Base-by-base conservation (phyloP, 2,797 vertebrate genomes). In the Epinephelus coioides region DNA sequence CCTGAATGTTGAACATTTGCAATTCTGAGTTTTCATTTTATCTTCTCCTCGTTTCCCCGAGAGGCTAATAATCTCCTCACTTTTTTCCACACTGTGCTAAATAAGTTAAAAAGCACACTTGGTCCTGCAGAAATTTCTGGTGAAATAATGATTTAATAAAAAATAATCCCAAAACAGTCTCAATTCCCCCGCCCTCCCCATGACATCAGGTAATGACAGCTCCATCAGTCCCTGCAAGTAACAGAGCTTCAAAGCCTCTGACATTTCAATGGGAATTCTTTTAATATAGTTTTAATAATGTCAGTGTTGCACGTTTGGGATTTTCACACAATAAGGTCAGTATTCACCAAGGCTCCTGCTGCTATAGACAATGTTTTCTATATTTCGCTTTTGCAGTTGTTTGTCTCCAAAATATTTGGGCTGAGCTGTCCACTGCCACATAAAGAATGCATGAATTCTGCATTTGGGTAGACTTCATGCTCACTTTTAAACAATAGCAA, bases 381-480 rank as follows among this genome's bases (percentile, higher is more conserved):
- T 76, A 61, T 46, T 19, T 57, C 0, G 0, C 65, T 86, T 79
- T 81, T 66, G 57, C 27, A 18, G 18, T 79, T 79, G 73, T 75
- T 89, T 83, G 38, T 65, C 63, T 87, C 43, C 50, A 43, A 73
- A 87, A 76, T 79, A 85, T 88, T 73, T 81, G 15, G 75, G 66
- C 61, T 15, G 11, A 72, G 66, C 27, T 50, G 65, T 81, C 70
- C 59, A 74, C 74, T 59, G 70, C 78, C 27, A 34, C 73, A 88
- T 92, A 38, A 89, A 91, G 86, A 86, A 92, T 86, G 38, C 70
- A 92, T 87, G 61, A 72, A 77, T 81, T 44, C 57, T 59, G 51
- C 61, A 56, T 75, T 68, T 43, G 66, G 61, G 27, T 72, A 76
- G 59, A 84, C n/a, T 63, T 30, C 43, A 59, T 71, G 34, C 69